Conservation (phyloP, 2,797 vertebrate genomes). For the Carduelis carduelis region DNA sequence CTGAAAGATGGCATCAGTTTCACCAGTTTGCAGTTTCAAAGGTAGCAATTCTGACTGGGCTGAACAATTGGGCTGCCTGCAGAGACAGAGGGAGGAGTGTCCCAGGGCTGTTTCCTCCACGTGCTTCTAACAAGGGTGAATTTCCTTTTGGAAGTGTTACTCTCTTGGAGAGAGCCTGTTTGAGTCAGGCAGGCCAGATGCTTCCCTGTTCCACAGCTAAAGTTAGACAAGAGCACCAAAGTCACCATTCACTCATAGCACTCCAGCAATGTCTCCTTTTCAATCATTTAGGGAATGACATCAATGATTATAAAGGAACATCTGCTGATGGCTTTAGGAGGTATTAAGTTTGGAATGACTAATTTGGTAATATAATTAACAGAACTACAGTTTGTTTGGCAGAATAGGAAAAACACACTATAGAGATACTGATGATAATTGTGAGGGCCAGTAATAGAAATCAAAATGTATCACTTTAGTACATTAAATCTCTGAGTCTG, state of each 20-base stretch:
- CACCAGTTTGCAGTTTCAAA: background rate
- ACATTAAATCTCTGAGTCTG: conserved; percentile 4
- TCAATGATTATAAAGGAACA: conserved; percentile 39
- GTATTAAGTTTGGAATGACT: conserved; percentile 57
- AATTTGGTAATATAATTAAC: conserved; percentile 62
- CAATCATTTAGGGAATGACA: conserved; percentile 24
- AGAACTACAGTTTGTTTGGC: conserved; percentile 49
- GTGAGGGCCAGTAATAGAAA: conserved; percentile 54
- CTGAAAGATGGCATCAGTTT: background rate
- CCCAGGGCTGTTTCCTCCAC: background rate
- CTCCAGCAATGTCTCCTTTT: background rate
- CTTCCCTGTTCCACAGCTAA: background rate
- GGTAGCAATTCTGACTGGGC: background rate
- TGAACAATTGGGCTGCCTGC: background rate
- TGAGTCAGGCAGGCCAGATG: conserved; percentile 3
- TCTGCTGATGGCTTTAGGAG: conserved; percentile 66
- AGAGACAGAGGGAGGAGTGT: background rate
- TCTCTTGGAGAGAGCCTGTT: background rate
- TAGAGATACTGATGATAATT: conserved; percentile 54
- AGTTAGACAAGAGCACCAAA: background rate
- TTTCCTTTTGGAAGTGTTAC: background rate
- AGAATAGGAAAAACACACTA: conserved; percentile 28
- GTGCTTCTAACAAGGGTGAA: background rate
- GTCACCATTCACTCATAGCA: background rate
- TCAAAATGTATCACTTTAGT: conserved; percentile 33